Percentiles rank a stretch among this genome's conserved stretches.
These are phyloP conservation scores for Philonicus albiceps DNA, from an alignment of 2,888 invertebrate genomes.

Conservation along the genomic window DNA sequence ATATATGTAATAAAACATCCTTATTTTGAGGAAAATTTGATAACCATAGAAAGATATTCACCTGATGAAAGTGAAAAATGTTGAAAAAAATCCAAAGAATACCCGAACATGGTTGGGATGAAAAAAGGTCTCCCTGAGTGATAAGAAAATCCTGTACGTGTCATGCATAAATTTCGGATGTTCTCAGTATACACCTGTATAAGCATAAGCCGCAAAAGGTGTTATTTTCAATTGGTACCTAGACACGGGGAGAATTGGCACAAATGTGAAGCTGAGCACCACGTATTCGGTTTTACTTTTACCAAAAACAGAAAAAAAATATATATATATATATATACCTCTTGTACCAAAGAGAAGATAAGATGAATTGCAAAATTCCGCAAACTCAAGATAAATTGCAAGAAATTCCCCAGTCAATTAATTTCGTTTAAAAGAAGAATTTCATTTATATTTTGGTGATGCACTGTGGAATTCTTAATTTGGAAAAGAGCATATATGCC, in stretches of 20 bases:
- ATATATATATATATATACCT: neutral
- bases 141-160: conserved; percentile 30
- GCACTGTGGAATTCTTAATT: neutral
- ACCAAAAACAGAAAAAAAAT: no score
- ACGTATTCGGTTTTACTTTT: neutral
- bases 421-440: neutral
- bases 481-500: neutral
- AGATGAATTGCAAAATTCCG: conserved; percentile 20
- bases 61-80: conserved; percentile 21
- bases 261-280: neutral
- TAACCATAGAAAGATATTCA: neutral
- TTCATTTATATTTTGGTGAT: neutral
- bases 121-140: conserved; percentile 24
- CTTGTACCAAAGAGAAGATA: neutral
- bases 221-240: conserved; percentile 25
- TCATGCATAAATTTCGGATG: conserved; percentile 26
- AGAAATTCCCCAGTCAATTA: neutral
- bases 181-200: neutral
- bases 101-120: neutral
- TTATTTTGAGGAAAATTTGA: conserved; percentile 11
- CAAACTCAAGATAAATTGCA: neutral
- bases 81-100: neutral
- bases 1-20: neutral
- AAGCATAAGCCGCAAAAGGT: neutral
- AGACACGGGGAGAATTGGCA: neutral